phyloP scores from a whole-genome alignment of 1,140 invertebrate species.

The Dreissena rostriformis region DNA sequence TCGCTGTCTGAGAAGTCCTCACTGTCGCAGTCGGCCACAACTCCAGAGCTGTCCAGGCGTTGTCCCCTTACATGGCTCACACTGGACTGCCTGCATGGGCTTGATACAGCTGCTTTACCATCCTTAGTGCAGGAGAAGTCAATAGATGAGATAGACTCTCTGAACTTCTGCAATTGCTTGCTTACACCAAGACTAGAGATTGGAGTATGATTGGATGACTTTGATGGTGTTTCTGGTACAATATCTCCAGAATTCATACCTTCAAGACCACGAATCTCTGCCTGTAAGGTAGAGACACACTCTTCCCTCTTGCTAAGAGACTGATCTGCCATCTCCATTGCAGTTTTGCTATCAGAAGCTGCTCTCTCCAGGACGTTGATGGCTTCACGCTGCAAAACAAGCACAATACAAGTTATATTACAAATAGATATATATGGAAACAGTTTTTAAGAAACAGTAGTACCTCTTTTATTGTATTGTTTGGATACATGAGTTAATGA shows the following conservation, averaged over 20 bases:
- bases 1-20: conserved; percentile 42
- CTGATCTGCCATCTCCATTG: conserved; percentile 62
- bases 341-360: conserved; percentile 63
- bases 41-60: conserved; percentile 37
- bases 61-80: conserved; percentile 2
- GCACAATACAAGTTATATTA: no score
- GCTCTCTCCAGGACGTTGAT: conserved; percentile 61
- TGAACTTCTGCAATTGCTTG: conserved; percentile 18
- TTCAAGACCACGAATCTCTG: conserved; percentile 40
- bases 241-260: conserved; percentile 39
- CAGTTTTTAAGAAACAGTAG: no score
- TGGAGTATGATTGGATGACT: not conserved
- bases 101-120: not conserved
- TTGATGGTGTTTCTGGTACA: conserved; percentile 30
- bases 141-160: conserved; percentile 15
- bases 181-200: not conserved
- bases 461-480: no score
- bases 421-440: no score
- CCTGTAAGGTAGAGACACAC: conserved; percentile 40
- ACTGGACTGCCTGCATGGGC: not conserved
- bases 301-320: conserved; percentile 57
- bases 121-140: conserved; percentile 27
- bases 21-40: conserved; percentile 49
- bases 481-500: no score
- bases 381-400: conserved; percentile 51